Conservation (phyloP, 92 coral and sea anemone genomes). For the Porites evermanni region DNA sequence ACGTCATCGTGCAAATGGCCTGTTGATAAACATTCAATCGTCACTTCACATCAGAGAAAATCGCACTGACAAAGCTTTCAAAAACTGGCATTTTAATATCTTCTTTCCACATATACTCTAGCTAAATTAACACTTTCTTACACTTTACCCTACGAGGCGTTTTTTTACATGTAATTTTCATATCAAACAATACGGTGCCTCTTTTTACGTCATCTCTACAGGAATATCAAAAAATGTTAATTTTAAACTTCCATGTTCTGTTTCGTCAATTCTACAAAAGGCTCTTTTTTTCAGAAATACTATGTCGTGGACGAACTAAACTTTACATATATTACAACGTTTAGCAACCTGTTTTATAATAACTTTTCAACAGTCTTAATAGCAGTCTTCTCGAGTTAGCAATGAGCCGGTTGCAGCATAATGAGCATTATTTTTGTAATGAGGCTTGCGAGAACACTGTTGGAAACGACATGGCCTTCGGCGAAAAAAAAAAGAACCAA, state of each 20-base stretch:
- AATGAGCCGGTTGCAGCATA: neutral
- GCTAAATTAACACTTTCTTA: slow-evolving; percentile 42
- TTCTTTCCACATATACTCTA: slow-evolving; percentile 51
- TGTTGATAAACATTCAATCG: neutral
- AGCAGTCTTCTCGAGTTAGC: neutral
- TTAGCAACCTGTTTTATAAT: slow-evolving; percentile 3
- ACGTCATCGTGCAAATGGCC: no score
- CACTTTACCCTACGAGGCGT: slow-evolving; percentile 43
- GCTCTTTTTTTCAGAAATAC: slow-evolving; percentile 41
- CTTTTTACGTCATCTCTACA: slow-evolving; percentile 69
- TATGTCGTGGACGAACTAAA: slow-evolving; percentile 28
- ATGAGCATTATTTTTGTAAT: neutral
- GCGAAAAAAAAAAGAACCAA: neutral
- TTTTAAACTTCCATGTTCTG: slow-evolving; percentile 42
- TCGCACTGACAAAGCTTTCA: slow-evolving; percentile 1
- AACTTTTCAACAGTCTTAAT: neutral
- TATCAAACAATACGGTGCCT: slow-evolving; percentile 54
- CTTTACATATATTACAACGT: slow-evolving; percentile 56
- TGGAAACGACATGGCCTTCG: neutral
- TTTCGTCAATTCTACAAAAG: slow-evolving; percentile 53
- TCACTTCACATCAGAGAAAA: neutral
- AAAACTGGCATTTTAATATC: slow-evolving; percentile 48
- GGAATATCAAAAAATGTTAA: slow-evolving; percentile 52
- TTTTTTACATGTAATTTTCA: slow-evolving; percentile 35
- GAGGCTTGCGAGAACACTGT: neutral